Evolutionary conservation across 2,113 vertebrate species (phyloP), one percentile per base, ranked within the genome.

Genomic region (Cygnus atratus): DNA sequence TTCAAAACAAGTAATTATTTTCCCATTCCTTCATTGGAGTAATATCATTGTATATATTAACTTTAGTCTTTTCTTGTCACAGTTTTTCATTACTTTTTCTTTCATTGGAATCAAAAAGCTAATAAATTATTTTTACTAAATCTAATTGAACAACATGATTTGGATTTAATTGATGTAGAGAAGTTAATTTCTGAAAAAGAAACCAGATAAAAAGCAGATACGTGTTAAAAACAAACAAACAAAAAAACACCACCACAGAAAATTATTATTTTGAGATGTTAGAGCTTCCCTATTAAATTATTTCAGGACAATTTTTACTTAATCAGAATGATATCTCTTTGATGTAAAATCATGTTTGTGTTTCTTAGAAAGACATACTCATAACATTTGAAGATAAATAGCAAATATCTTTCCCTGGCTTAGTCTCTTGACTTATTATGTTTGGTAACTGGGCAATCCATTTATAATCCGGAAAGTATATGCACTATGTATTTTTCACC

Each of bases 11-110:
- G 11, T 54, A 31, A 52, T 79, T 88, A 67, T 85, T 71, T 33
- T 74, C 39, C 48, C 1, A 1, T 57, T 82, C 20, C 22, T 91
- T 66, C 68, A 29, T 54, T 85, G 67, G 54, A 33, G 39, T 88
- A 55, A 80, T 12, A 25, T 2, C 6, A 44, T 50, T 43, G 5
- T 39, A 55, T 24, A 26, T 33, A 37, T 9, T 0, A 0, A 46
- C 26, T 78, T 85, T 59, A 90, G 18, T 48, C 52, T 82, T 43
- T 68, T 46, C 41, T 29, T 55, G 13, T 19, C 37, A n/a, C 9
- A 10, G 46, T 28, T 66, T 71, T 85, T 88, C 31, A 28, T 9
- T 25, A 35, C 3, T 77, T 37, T 24, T 81, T 59, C 7, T 5
- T 35, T 71, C 28, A 43, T 5, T 74, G 10, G 6, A 57, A 52